Percentiles rank a stretch among this genome's conserved stretches.
Evolutionary conservation across 1,140 invertebrate genomes (phyloP).

Genomic region (Coptotermes formosanus): DNA sequence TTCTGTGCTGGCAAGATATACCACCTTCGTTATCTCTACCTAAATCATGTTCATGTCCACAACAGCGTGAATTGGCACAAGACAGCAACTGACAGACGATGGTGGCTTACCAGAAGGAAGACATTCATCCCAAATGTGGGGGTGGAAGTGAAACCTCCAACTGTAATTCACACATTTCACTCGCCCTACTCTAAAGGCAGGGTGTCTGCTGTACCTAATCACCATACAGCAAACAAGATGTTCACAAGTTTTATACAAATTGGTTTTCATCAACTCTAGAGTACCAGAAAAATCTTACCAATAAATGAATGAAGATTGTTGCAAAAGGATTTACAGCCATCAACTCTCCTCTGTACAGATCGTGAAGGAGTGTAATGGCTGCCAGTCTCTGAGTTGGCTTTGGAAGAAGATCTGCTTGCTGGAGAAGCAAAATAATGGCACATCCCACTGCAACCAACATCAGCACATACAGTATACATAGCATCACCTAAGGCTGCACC

Average conservation of each 20-base stretch:
- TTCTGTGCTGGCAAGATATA: no score
- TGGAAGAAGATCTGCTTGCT: conserved; percentile 68
- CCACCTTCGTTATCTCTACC: no score
- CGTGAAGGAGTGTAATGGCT: conserved; percentile 69
- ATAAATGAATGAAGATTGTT: conserved; percentile 61
- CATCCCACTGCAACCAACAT: conserved; percentile 52
- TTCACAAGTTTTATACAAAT: no score
- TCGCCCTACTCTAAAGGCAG: no score
- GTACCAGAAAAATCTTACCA: conserved; percentile 50
- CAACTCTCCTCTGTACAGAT: conserved; percentile 69
- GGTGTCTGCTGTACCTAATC: conserved; percentile 39
- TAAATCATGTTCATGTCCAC: no score
- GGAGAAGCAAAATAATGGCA: conserved; percentile 64
- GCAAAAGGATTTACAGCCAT: conserved; percentile 70
- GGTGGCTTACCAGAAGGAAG: no score
- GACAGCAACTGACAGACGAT: no score
- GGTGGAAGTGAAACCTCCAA: no score
- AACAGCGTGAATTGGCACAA: no score
- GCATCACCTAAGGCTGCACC: not conserved
- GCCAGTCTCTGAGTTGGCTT: conserved; percentile 65
- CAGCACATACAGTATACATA: not conserved
- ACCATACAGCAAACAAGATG: no score
- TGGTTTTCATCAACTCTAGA: not conserved
- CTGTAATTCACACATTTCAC: no score
- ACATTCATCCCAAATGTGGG: no score